Percentiles rank a stretch among this genome's conserved stretches.
Conservation (phyloP, 1,140 invertebrate genomes). For the Microplitis mediator region DNA sequence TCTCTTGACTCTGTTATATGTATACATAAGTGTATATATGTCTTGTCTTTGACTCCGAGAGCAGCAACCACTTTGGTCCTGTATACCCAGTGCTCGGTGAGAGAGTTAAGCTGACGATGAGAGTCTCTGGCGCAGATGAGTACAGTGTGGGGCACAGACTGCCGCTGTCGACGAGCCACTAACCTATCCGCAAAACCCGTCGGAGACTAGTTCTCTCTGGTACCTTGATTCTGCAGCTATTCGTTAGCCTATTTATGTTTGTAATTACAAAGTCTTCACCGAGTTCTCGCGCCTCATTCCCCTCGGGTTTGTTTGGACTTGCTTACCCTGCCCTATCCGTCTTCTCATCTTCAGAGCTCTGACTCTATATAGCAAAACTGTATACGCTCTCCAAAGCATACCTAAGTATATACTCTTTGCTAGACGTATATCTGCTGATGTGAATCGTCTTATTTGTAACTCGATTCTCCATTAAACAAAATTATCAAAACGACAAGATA, state of each 20-base stretch:
- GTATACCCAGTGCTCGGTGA: neutral
- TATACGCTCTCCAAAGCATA: no score
- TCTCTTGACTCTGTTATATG: no score
- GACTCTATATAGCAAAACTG: no score
- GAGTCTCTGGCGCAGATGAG: neutral
- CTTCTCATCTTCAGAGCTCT: neutral
- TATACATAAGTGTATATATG: no score
- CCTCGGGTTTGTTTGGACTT: neutral
- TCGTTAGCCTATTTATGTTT: conserved; percentile 30
- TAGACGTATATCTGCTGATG: no score
- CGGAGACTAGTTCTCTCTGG: neutral
- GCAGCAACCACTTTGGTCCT: neutral
- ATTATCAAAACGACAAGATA: no score
- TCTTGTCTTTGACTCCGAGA: no score
- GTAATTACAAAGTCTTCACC: conserved; percentile 22
- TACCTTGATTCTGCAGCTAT: neutral
- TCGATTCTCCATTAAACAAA: no score
- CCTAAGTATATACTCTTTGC: no score
- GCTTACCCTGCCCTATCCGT: neutral
- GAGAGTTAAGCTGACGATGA: neutral
- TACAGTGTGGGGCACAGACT: neutral
- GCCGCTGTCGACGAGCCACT: neutral
- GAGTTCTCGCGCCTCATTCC: conserved; percentile 1
- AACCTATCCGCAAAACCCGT: conserved; percentile 1
- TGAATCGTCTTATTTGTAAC: no score